These are phyloP conservation scores for Lamellibrachia columna DNA, from an alignment of 2,888 invertebrate genomes.

Conservation along the genomic window DNA sequence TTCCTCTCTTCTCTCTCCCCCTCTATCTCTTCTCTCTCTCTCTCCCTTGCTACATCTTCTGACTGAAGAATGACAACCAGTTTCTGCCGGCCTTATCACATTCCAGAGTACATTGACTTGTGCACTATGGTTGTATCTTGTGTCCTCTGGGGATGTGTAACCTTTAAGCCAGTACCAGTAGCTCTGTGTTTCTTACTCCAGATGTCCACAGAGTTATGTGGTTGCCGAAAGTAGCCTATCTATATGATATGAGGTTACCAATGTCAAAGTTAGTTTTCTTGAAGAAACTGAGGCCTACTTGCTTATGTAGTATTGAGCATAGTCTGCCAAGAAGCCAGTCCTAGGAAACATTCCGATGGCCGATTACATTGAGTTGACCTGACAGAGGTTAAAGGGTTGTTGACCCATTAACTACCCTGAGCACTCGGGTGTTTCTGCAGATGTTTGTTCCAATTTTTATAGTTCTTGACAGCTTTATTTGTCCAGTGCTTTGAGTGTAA, in stretches of 20 bases:
- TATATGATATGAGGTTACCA: too few species aligned
- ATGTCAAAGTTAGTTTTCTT: too few species aligned
- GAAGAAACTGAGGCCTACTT: not conserved
- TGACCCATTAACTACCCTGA: not conserved
- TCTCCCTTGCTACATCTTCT: not conserved
- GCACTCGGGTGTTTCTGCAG: not conserved
- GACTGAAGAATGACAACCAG: not conserved
- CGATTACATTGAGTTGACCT: not conserved
- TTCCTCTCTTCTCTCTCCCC: too few species aligned
- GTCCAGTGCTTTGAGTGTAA: not conserved
- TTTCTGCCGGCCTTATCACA: not conserved
- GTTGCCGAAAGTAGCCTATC: too few species aligned
- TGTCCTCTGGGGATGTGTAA: not conserved
- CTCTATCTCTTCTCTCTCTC: too few species aligned
- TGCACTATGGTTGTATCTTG: not conserved
- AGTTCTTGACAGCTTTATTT: not conserved
- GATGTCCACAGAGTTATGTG: not conserved
- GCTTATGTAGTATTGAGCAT: not conserved
- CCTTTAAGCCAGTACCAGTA: not conserved
- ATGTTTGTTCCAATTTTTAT: not conserved
- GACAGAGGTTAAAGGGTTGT: not conserved
- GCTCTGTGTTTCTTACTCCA: not conserved
- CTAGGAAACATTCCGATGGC: not conserved
- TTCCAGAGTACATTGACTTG: not conserved
- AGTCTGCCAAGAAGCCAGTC: not conserved